These are phyloP conservation scores for Sturnira hondurensis DNA, from an alignment of 2,113 vertebrate genomes.

Conservation along the genomic window DNA sequence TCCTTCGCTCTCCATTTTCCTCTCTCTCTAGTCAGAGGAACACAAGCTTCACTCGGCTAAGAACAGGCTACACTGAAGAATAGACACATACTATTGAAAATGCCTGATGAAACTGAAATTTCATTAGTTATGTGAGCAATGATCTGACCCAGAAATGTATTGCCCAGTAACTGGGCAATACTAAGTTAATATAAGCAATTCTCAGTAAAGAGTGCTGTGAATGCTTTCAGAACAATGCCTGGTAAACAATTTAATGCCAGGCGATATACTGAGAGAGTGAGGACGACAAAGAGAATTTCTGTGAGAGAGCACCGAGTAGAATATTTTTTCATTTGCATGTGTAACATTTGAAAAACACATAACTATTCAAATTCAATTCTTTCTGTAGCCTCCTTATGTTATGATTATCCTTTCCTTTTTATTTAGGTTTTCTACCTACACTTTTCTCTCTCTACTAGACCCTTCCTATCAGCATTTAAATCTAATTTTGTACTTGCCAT, in stretches of 20 bases:
- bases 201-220: constrained; percentile 34
- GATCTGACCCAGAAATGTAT: not conserved
- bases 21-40: not conserved
- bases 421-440: not conserved
- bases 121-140: not conserved
- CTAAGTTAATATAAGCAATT: constrained; percentile 25
- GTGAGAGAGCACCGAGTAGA: not conserved
- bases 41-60: not conserved
- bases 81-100: not conserved
- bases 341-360: not conserved
- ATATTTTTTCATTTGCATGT: not conserved
- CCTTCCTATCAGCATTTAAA: not conserved
- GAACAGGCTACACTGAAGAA: not conserved
- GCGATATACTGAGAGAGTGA: not conserved
- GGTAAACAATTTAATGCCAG: constrained; percentile 29
- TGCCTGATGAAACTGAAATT: not conserved
- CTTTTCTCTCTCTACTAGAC: not conserved
- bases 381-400: not conserved
- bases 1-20: not conserved
- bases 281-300: not conserved
- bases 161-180: constrained; percentile 33
- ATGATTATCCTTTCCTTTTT: not conserved
- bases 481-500: not conserved
- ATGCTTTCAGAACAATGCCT: constrained; percentile 34
- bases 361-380: not conserved